Percentiles rank a stretch among this genome's conserved stretches.
Evolutionary conservation across 2,113 vertebrate species (phyloP).

Genomic region (Mormyrus iriodes): DNA sequence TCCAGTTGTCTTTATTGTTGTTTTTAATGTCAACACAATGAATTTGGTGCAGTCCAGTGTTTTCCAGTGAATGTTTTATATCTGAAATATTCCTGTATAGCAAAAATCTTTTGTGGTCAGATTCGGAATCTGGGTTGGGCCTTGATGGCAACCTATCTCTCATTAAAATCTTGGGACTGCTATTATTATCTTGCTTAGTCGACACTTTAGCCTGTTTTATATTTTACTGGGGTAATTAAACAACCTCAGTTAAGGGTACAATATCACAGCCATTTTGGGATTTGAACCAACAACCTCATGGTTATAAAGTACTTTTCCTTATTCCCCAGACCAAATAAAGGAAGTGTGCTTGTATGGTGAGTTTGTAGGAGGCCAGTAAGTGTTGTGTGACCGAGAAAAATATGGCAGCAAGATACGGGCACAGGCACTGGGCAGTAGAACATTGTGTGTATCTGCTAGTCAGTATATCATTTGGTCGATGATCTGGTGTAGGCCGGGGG

Average conservation of each 20-base stretch:
- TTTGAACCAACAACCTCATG: neutral
- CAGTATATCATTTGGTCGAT: neutral
- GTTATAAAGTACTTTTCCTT: slow-evolving; percentile 2
- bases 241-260: neutral
- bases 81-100: neutral
- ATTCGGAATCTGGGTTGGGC: neutral
- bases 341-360: neutral
- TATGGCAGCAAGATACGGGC: neutral
- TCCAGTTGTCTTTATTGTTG: neutral
- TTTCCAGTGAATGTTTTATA: neutral
- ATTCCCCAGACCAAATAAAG: neutral
- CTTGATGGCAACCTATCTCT: neutral
- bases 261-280: neutral
- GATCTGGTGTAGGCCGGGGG: neutral
- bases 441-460: neutral
- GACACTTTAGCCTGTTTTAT: neutral
- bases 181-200: slow-evolving; percentile 5
- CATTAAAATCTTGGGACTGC: neutral
- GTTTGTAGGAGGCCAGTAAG: neutral
- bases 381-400: neutral
- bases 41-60: neutral
- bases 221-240: neutral
- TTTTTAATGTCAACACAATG: neutral
- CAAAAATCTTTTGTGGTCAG: neutral
- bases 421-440: neutral